Evolutionary conservation across 2,888 invertebrate genomes (phyloP).

Genomic region (Apocheima hispidaria): DNA sequence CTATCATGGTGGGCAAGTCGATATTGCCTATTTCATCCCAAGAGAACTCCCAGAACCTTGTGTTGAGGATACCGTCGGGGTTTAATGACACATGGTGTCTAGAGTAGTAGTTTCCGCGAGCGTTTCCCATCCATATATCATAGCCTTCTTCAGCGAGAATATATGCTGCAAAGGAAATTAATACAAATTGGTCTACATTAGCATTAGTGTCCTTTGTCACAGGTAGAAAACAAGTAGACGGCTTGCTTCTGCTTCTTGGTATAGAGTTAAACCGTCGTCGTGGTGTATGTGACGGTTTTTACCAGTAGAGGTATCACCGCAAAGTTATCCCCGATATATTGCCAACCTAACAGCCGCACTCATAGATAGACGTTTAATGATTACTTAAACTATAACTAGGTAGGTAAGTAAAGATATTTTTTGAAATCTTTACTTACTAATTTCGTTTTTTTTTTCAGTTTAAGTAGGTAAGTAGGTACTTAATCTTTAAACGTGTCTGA

Average conservation of each 20-base stretch:
- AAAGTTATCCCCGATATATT: too few species aligned
- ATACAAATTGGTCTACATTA: neutral
- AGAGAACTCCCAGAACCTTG: constrained; percentile 89
- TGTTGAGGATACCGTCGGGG: constrained; percentile 65
- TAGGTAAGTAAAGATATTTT: too few species aligned
- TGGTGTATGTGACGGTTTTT: too few species aligned
- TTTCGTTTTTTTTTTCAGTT: too few species aligned
- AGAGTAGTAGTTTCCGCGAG: constrained; percentile 91
- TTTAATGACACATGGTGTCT: constrained; percentile 82
- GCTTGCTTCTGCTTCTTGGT: too few species aligned
- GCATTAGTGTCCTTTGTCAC: neutral
- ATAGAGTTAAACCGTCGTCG: neutral
- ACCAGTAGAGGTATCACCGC: too few species aligned
- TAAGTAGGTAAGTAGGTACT: neutral
- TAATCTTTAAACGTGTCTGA: neutral
- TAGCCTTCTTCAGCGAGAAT: constrained; percentile 88
- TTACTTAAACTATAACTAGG: too few species aligned
- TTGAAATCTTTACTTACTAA: too few species aligned
- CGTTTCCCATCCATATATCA: constrained; percentile 94
- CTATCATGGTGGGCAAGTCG: constrained; percentile 93
- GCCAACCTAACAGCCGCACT: too few species aligned
- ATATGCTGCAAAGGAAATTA: constrained; percentile 59
- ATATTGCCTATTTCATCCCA: constrained; percentile 93
- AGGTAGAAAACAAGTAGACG: neutral
- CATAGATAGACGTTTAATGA: too few species aligned